Evolutionary conservation across 2,888 invertebrate genomes (phyloP).

Genomic region (Cheilosia scutellata): DNA sequence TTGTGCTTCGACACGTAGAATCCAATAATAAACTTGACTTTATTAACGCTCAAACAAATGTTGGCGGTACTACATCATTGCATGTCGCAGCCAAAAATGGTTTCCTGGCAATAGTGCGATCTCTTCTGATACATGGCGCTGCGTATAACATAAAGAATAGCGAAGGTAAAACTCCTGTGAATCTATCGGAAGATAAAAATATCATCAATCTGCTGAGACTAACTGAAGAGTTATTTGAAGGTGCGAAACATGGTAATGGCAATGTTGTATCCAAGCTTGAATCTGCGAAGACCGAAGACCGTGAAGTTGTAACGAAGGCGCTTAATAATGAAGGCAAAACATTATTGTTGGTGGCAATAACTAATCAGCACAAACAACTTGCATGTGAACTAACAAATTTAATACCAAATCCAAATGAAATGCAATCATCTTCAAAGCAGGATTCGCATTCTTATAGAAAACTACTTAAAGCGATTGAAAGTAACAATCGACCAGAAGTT

Average conservation of each 20-base stretch:
- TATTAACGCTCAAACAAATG: not conserved
- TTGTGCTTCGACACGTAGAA: not conserved
- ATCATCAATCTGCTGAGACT: not conserved
- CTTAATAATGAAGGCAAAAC: not conserved
- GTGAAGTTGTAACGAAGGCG: not conserved
- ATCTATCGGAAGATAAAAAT: not conserved
- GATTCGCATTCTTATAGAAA: not conserved
- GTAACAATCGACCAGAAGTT: not conserved
- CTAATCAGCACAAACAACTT: not conserved
- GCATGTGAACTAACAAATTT: not conserved
- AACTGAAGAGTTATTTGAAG: not conserved
- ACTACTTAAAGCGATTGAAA: not conserved
- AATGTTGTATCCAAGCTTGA: not conserved
- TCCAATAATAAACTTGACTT: not conserved
- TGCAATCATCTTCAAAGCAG: no score
- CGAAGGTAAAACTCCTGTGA: not conserved
- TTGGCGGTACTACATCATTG: not conserved
- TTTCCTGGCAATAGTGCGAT: not conserved
- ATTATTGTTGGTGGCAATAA: not conserved
- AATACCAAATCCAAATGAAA: not conserved
- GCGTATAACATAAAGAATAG: not conserved
- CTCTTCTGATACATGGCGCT: not conserved
- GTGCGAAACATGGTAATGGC: not conserved
- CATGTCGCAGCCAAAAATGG: not conserved
- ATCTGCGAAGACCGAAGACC: not conserved